Evolutionary conservation across 2,113 vertebrate genomes (phyloP).

Genomic region (Lontra canadensis): DNA sequence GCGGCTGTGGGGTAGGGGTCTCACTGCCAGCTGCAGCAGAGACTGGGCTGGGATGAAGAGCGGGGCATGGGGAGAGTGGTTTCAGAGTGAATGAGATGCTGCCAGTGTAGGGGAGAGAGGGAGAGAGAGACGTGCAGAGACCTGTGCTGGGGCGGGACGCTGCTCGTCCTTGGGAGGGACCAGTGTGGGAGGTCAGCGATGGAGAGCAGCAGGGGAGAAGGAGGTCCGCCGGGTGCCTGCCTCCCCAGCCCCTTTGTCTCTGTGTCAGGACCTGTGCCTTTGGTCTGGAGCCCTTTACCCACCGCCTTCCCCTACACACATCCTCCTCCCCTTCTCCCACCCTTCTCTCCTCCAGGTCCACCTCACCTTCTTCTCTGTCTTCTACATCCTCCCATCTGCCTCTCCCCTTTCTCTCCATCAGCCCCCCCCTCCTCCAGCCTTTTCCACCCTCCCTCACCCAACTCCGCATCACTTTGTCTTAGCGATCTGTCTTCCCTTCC

Average conservation of each 20-base stretch:
- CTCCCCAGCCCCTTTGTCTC: background rate
- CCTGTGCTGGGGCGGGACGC: background rate
- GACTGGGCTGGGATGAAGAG: background rate
- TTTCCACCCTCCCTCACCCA: background rate
- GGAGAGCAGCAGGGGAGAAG: background rate
- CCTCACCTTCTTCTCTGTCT: background rate
- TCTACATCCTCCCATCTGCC: background rate
- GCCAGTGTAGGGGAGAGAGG: background rate
- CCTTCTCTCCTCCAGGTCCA: too few species aligned
- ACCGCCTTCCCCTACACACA: rapidly evolving
- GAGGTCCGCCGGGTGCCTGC: background rate
- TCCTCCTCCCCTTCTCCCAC: background rate
- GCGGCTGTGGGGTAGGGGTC: background rate
- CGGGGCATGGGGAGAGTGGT: rapidly evolving
- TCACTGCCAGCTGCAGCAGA: background rate
- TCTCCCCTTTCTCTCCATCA: background rate
- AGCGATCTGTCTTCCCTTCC: background rate
- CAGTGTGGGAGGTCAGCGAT: background rate
- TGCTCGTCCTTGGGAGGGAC: background rate
- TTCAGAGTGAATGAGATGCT: background rate
- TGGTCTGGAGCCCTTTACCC: background rate
- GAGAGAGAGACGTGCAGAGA: background rate
- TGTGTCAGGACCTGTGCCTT: background rate
- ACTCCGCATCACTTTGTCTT: background rate
- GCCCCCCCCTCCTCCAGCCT: background rate